phyloP scores from a whole-genome alignment of 2,113 vertebrate genomes.

The Callaeas wilsoni region DNA sequence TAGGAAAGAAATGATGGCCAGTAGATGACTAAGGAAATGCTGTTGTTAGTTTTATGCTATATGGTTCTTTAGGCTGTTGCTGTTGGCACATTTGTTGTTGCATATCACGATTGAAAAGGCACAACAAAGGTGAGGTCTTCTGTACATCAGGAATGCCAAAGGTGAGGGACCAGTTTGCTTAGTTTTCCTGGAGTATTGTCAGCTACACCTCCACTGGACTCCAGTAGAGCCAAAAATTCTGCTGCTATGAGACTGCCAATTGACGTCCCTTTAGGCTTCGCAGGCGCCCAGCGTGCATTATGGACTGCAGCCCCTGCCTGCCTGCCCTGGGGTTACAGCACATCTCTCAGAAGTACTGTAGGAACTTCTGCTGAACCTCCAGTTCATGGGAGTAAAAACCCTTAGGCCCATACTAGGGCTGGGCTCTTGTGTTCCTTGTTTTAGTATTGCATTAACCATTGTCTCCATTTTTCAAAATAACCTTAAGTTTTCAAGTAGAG shows the following conservation, averaged over 20 bases:
- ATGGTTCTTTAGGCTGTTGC: neutral
- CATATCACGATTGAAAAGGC: neutral
- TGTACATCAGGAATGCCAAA: neutral
- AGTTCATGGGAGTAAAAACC: neutral
- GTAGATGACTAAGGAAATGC: neutral
- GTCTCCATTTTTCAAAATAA: neutral
- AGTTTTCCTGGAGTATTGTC: neutral
- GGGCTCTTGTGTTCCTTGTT: neutral
- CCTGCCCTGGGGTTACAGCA: neutral
- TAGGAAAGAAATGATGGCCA: neutral
- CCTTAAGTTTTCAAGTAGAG: neutral
- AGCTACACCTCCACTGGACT: neutral
- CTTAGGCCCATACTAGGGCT: neutral
- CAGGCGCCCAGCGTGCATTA: accelerated
- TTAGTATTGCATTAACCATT: neutral
- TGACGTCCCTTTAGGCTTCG: neutral
- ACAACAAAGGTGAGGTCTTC: neutral
- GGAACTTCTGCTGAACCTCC: neutral
- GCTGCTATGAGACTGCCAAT: accelerated
- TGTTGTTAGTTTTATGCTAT: neutral
- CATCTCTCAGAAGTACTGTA: neutral
- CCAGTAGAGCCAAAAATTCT: neutral
- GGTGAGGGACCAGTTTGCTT: neutral
- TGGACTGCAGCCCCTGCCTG: neutral
- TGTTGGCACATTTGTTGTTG: neutral